Conservation (phyloP, 2,888 invertebrate species). For the Chelonus formosanus region DNA sequence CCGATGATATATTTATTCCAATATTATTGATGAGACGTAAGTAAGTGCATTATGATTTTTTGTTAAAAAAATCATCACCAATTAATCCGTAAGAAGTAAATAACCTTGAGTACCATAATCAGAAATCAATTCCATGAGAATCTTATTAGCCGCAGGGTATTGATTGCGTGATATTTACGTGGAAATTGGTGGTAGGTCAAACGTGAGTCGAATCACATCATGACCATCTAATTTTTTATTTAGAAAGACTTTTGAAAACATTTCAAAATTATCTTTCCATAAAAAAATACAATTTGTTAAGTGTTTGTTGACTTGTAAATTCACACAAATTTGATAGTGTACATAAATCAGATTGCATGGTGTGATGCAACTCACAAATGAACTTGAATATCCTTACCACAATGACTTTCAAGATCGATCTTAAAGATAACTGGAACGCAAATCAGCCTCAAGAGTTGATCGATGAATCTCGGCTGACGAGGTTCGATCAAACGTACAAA, state of each 20-base stretch:
- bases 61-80: slow-evolving; percentile 42
- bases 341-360: slow-evolving; percentile 1
- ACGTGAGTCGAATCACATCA: slow-evolving; percentile 56
- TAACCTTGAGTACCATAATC: slow-evolving; percentile 63
- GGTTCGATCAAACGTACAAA: slow-evolving; percentile 26
- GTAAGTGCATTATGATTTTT: background rate
- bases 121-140: slow-evolving; percentile 61
- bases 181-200: slow-evolving; percentile 56
- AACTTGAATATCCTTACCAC: slow-evolving; percentile 28
- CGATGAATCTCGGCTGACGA: slow-evolving; percentile 34
- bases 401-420: slow-evolving; percentile 25
- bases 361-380: slow-evolving; percentile 29
- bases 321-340: background rate
- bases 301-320: no score
- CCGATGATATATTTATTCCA: no score
- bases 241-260: no score
- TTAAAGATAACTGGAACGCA: slow-evolving; percentile 32
- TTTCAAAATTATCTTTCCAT: no score
- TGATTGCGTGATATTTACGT: slow-evolving; percentile 58
- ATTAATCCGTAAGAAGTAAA: slow-evolving; percentile 59
- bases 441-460: slow-evolving; percentile 33
- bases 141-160: slow-evolving; percentile 56
- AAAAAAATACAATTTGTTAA: no score
- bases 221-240: background rate
- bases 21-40: no score